A percentile compares a stretch with the other conserved stretches of the same genome.
Evolutionary conservation across 2,113 vertebrate species (phyloP).

Genomic region (Cervus canadensis): DNA sequence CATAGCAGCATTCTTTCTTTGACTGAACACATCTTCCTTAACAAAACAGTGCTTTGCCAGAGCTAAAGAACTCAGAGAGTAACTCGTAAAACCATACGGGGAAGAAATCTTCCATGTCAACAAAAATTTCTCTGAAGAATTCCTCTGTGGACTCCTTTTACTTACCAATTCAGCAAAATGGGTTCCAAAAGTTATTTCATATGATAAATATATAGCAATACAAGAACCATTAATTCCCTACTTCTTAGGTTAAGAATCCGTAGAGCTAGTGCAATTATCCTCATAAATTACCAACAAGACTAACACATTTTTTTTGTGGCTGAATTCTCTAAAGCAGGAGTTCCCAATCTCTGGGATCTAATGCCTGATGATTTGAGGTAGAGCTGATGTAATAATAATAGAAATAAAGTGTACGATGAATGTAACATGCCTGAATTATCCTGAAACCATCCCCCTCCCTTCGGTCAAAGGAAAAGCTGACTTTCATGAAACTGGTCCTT

Average conservation of each 20-base stretch:
- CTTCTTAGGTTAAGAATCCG: not conserved
- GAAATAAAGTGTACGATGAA: not conserved
- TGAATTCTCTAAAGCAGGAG: not conserved
- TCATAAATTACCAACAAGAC: not conserved
- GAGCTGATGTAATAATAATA: not conserved
- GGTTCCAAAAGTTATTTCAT: not conserved
- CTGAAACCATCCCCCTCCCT: not conserved
- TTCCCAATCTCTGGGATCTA: not conserved
- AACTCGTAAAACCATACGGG: not conserved
- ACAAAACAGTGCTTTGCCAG: not conserved
- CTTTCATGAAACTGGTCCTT: not conserved
- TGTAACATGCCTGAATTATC: not conserved
- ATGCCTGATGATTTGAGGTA: not conserved
- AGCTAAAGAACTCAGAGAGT: not conserved
- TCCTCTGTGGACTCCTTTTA: not conserved
- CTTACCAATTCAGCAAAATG: not conserved
- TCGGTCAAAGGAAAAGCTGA: not conserved
- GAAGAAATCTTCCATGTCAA: not conserved
- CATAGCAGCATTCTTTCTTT: not conserved
- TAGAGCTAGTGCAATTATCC: not conserved
- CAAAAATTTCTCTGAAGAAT: not conserved
- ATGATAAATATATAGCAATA: not conserved
- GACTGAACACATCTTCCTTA: not conserved
- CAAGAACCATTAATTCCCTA: not conserved
- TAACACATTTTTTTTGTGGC: slow-evolving; percentile 14